Percentiles rank a stretch among this genome's conserved stretches.
phyloP scores from a whole-genome alignment of 64 coral and sea anemone species.

The Stichodactyla helianthus region DNA sequence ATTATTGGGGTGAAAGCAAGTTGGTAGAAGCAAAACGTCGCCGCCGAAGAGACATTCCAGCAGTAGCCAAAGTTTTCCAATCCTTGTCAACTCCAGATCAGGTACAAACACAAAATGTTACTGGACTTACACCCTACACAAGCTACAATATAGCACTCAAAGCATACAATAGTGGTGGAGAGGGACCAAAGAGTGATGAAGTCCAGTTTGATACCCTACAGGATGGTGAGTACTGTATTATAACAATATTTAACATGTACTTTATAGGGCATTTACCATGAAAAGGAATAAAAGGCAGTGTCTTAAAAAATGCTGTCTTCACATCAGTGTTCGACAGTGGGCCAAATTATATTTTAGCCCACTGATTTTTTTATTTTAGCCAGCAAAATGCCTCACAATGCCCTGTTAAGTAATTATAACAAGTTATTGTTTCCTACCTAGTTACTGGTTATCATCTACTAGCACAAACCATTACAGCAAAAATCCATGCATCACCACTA shows the following conservation, averaged over 20 bases:
- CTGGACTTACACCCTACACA: conserved; percentile 36
- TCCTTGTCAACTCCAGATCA: not conserved
- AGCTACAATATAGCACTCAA: conserved; percentile 48
- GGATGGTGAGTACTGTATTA: conserved; percentile 45
- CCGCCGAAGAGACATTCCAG: conserved; percentile 47
- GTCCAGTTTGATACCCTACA: not conserved
- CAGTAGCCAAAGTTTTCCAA: conserved; percentile 16
- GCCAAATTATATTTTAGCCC: no score
- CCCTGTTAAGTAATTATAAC: no score
- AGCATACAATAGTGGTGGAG: conserved; percentile 80
- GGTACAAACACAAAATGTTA: conserved; percentile 13
- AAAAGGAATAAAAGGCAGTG: no score
- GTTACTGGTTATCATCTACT: no score
- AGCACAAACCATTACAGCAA: no score
- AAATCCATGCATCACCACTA: no score
- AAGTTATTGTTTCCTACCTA: no score
- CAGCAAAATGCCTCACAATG: no score
- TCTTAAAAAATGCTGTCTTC: no score
- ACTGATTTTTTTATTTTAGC: no score
- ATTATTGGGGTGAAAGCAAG: conserved; percentile 46
- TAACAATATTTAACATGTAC: not conserved
- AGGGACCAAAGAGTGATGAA: conserved; percentile 59
- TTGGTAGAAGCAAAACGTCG: conserved; percentile 7
- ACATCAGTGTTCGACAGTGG: no score
- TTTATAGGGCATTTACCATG: no score